Evolutionary conservation across 2,888 invertebrate species (phyloP), one percentile per base, ranked within the genome.

Genomic region (Trissonchulus latispiculum): DNA sequence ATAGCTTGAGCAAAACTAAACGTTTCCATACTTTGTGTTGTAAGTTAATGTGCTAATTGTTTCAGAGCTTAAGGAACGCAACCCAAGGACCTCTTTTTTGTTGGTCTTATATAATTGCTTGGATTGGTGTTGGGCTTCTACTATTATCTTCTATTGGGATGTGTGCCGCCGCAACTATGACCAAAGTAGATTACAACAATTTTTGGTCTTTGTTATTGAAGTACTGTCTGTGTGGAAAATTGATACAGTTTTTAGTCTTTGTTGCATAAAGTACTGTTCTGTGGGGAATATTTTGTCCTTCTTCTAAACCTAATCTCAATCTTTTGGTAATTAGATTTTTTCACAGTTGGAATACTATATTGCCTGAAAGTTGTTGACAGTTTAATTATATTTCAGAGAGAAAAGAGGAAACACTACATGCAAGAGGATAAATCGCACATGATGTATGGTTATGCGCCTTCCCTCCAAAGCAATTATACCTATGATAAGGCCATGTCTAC

Each of bases 31-130:
- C n/a, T n/a, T n/a, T n/a, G n/a, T n/a, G n/a, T n/a, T n/a, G n/a
- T n/a, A n/a, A n/a, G n/a, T n/a, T n/a, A n/a, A n/a, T n/a, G n/a
- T n/a, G n/a, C n/a, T n/a, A n/a, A n/a, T n/a, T n/a, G n/a, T n/a
- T n/a, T n/a, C n/a, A n/a, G n/a, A n/a, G n/a, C n/a, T n/a, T n/a
- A n/a, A n/a, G n/a, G n/a, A n/a, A n/a, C n/a, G n/a, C n/a, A n/a
- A n/a, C n/a, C n/a, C n/a, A n/a, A n/a, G n/a, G n/a, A n/a, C 23
- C 48, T 48, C 48, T 15, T 15, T 48, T 48, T 23, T 48, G 66
- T 64, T 64, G 66, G 66, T 64, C 66, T 8, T 64, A 64, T 64
- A 64, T 64, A 8, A 18, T 29, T 15, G 66, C 66, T 64, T 64
- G 66, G 66, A n/a, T 64, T 64, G 66, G 66, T 15, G 35, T 64